phyloP scores from a whole-genome alignment of 2,888 invertebrate species.

The Gastrophysa polygoni region DNA sequence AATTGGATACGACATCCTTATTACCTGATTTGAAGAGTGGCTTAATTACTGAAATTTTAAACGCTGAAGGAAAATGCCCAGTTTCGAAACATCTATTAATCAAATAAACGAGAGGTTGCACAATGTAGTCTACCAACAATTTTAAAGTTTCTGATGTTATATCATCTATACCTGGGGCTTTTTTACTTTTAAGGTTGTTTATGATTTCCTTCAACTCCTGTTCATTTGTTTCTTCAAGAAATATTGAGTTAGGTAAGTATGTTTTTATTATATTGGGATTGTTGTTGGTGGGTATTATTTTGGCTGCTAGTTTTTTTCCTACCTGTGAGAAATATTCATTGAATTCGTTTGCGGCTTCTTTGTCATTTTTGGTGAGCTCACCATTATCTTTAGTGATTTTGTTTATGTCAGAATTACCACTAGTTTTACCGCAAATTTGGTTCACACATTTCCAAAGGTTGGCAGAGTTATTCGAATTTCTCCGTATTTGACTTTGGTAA shows the following conservation, averaged over 20 bases:
- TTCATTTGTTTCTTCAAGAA: neutral
- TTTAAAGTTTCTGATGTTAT: neutral
- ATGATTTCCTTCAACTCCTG: too few species aligned
- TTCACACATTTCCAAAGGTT: neutral
- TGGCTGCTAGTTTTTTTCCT: neutral
- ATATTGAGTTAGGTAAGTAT: neutral
- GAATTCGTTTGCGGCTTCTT: too few species aligned
- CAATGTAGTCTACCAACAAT: neutral
- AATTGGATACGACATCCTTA: neutral
- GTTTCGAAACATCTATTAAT: neutral
- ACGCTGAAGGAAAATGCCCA: neutral
- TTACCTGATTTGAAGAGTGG: neutral
- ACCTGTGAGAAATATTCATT: too few species aligned
- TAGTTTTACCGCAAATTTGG: neutral
- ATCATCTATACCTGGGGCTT: neutral
- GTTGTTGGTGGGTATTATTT: neutral
- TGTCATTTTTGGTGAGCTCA: too few species aligned
- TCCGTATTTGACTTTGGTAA: neutral
- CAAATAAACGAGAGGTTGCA: neutral
- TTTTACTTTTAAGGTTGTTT: neutral
- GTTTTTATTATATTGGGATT: neutral
- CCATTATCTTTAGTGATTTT: neutral
- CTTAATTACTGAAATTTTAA: neutral
- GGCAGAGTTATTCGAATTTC: neutral
- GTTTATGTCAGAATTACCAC: neutral